phyloP scores from a whole-genome alignment of 2,797 vertebrate genomes.

The Argentina silus region DNA sequence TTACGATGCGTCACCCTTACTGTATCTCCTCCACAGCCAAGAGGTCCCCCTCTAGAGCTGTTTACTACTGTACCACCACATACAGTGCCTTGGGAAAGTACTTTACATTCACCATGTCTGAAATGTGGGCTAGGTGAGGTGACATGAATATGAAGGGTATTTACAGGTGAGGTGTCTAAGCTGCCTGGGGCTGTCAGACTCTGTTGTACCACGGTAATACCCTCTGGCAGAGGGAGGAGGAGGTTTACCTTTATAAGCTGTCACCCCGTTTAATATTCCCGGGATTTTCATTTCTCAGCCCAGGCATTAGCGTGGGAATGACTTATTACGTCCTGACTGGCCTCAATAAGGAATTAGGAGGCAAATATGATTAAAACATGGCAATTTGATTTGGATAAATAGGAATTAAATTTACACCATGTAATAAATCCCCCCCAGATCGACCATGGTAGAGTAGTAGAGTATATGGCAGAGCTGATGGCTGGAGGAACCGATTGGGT shows the following conservation, averaged over 20 bases:
- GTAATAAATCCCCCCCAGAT: neutral
- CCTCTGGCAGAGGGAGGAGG: neutral
- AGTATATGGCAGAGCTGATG: no score
- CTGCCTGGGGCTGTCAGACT: neutral
- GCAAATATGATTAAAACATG: slow-evolving; percentile 4
- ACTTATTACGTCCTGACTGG: neutral
- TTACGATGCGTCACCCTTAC: no score
- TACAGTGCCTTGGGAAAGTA: no score
- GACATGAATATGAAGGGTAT: neutral
- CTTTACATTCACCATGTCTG: neutral
- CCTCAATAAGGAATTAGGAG: neutral
- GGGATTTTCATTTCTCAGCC: neutral
- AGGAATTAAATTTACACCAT: neutral
- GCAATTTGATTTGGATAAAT: slow-evolving; percentile 18
- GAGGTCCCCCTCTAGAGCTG: no score
- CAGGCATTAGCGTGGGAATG: neutral
- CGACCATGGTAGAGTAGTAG: no score
- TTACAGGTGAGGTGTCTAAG: neutral
- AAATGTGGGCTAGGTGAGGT: neutral
- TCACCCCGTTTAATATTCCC: neutral
- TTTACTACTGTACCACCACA: no score
- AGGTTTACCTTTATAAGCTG: neutral
- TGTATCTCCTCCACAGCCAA: no score
- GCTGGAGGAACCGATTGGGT: no score
- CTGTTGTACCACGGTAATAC: neutral